These are phyloP conservation scores for Drosophila bocki DNA, from an alignment of 1,140 invertebrate species.

Conservation along the genomic window DNA sequence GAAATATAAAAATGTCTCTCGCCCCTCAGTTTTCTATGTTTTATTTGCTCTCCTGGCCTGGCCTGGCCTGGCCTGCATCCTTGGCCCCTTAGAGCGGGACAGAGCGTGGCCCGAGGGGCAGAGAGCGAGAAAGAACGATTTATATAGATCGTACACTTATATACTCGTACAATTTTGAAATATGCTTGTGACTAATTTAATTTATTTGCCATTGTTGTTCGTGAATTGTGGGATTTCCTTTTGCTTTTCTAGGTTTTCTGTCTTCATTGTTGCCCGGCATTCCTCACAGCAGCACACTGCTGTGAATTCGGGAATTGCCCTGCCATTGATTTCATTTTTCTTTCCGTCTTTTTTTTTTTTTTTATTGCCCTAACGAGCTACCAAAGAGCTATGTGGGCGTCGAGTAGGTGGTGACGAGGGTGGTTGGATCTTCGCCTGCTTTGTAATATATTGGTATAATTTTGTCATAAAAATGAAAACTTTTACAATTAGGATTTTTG, in stretches of 20 bases:
- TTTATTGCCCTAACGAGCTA: slow-evolving; percentile 58
- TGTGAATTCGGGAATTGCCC: slow-evolving; percentile 54
- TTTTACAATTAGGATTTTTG: slow-evolving; percentile 75
- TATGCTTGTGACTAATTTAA: slow-evolving; percentile 82
- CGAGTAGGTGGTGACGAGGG: slow-evolving; percentile 12
- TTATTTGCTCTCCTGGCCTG: slow-evolving; percentile 38
- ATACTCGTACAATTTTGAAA: slow-evolving; percentile 65
- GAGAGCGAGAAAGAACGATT: slow-evolving; percentile 4
- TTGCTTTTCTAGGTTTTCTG: slow-evolving; percentile 65
- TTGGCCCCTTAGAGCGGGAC: slow-evolving; percentile 45
- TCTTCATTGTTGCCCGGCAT: slow-evolving; percentile 65
- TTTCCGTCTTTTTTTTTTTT: slow-evolving; percentile 51
- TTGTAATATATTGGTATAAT: slow-evolving; percentile 76
- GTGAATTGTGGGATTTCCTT: slow-evolving; percentile 76
- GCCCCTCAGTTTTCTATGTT: slow-evolving; percentile 42
- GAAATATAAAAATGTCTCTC: slow-evolving; percentile 67
- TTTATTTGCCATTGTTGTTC: slow-evolving; percentile 79
- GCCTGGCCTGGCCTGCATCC: slow-evolving; percentile 42
- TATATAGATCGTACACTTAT: slow-evolving; percentile 44
- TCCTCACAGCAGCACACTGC: slow-evolving; percentile 54
- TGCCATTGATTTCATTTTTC: slow-evolving; percentile 66
- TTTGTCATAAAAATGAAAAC: slow-evolving; percentile 80
- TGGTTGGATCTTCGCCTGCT: slow-evolving; percentile 24
- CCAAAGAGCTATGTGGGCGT: slow-evolving; percentile 42
- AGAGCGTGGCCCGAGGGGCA: neutral